phyloP scores from a whole-genome alignment of 2,797 vertebrate genomes.

The Etheostoma nigrum region DNA sequence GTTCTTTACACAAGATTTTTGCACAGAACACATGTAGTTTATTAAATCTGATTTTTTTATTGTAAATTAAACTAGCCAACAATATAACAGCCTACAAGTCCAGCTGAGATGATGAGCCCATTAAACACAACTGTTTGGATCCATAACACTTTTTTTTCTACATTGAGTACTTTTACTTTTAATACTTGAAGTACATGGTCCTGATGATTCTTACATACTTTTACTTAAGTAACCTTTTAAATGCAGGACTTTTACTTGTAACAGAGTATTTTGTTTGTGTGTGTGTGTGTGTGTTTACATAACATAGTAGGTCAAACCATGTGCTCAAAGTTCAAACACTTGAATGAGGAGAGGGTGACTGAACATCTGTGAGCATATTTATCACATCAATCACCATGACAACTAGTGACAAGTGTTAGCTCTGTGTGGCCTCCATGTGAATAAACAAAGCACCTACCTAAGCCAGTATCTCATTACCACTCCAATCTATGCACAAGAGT shows the following conservation, averaged over 20 bases:
- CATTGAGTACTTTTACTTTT: no score
- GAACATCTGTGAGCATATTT: slow-evolving; percentile 74
- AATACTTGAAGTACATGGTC: no score
- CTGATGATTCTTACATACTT: no score
- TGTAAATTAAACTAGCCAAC: no score
- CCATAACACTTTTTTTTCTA: no score
- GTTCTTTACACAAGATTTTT: no score
- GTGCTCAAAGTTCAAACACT: slow-evolving; percentile 70
- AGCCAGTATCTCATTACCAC: slow-evolving; percentile 33
- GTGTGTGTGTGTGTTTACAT: slow-evolving; percentile 66
- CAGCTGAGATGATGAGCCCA: no score
- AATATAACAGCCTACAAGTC: no score
- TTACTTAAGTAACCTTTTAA: no score
- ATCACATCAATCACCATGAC: slow-evolving; percentile 67
- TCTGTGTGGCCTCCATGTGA: slow-evolving; percentile 68
- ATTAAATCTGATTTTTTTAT: no score
- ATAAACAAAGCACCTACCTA: slow-evolving; percentile 62
- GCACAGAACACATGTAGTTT: no score
- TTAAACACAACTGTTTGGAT: no score
- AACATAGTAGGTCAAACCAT: slow-evolving; percentile 70
- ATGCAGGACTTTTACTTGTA: slow-evolving; percentile 5
- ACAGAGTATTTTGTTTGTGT: slow-evolving; percentile 1
- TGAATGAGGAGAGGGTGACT: slow-evolving; percentile 47
- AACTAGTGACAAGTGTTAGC: slow-evolving; percentile 58
- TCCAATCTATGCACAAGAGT: neutral